Evolutionary conservation across 1,140 invertebrate genomes (phyloP), one percentile per base, ranked within the genome.

Genomic region (Trichoplusia ni): DNA sequence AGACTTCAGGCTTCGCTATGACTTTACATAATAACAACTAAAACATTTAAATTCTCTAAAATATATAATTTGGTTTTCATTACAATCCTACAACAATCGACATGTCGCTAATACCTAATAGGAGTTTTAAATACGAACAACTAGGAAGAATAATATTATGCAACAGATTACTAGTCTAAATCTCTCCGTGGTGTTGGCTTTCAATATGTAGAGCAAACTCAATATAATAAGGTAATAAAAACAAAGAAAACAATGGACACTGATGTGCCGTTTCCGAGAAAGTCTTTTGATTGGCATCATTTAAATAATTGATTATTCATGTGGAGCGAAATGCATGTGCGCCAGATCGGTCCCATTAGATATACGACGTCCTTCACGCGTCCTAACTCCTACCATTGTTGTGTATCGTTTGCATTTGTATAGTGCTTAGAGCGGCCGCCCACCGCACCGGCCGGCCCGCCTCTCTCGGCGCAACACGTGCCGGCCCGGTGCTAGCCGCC

Each of bases 11-110:
- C 85, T 85, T 88, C 81, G 77, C 81, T 87, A 85, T 87, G 86
- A 90, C 86, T 89, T 87, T 87, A 87, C 84, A 89, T 81, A 85
- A 82, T 84, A 85, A 85, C 81, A 86, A 85, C 84, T 90, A 88
- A 85, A 86, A 76, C 73, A 77, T 85, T 83, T 89, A 85, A 88
- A 88, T 88, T 88, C 85, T 89, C 84, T 90, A 90, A 86, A 88
- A 90, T 88, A 88, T 90, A 89, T 89, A 89, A 87, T 90, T 90
- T 90, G 88, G 88, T 90, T 84, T 86, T 87, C 83, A 88, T 84
- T 86, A 89, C 75, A 86, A 83, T 81, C 80, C 83, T 90, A 90
- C 81, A 88, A 88, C 85, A 89, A 89, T 86, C 73, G 80, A 85
- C 78, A 81, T 80, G 73, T 84, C 77, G 73, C 84, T 90, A 88